Percentiles rank a stretch among this genome's conserved stretches.
phyloP scores from a whole-genome alignment of 2,797 vertebrate species.

The Tympanoctomys barrerae region DNA sequence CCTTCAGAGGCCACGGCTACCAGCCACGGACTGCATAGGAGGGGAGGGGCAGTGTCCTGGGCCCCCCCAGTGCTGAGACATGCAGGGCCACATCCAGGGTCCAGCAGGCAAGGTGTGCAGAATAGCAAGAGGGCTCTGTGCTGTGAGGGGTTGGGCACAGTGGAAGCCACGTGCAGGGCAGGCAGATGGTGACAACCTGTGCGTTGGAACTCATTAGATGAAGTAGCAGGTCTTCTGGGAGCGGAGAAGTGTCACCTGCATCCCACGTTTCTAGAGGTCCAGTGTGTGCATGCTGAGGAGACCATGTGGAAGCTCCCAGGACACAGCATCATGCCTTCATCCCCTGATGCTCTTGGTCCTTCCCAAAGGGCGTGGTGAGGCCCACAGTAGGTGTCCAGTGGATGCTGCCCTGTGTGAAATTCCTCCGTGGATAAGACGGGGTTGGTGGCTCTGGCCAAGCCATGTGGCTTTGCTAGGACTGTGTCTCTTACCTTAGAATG shows the following conservation, averaged over 20 bases:
- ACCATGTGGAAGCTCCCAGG: neutral
- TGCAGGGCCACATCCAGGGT: neutral
- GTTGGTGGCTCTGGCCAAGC: neutral
- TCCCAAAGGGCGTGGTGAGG: neutral
- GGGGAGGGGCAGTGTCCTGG: neutral
- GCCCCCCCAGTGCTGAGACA: neutral
- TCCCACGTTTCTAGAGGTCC: neutral
- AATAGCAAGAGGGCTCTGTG: neutral
- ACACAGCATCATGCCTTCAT: neutral
- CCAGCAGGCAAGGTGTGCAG: neutral
- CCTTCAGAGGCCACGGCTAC: conserved; percentile 44
- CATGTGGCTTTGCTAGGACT: neutral
- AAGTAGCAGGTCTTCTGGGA: neutral
- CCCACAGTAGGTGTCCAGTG: neutral
- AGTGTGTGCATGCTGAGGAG: neutral
- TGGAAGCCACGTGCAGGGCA: neutral
- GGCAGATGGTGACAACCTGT: neutral
- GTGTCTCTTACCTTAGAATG: neutral
- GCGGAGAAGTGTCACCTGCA: neutral
- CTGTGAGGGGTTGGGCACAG: neutral
- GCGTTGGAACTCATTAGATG: neutral
- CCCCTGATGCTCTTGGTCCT: neutral
- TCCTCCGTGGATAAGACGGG: neutral
- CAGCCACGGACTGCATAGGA: neutral
- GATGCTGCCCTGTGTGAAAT: neutral